phyloP scores from a whole-genome alignment of 2,113 vertebrate species.

The Ictidomys tridecemlineatus region DNA sequence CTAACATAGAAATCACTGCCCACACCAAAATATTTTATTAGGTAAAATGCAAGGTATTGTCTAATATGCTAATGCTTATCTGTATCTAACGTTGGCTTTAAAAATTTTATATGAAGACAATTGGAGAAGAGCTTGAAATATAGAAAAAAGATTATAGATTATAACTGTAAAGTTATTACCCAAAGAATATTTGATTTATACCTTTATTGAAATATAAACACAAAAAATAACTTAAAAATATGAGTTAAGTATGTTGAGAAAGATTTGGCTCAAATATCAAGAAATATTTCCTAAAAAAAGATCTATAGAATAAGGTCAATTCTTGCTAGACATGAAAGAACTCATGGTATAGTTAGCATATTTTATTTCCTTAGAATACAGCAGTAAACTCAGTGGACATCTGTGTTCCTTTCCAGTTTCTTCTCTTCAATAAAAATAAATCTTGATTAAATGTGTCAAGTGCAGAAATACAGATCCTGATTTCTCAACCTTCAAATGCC shows the following conservation, averaged over 20 bases:
- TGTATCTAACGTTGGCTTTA: neutral
- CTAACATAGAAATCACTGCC: neutral
- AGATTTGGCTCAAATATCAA: conserved; percentile 14
- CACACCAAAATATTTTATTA: neutral
- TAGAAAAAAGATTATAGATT: neutral
- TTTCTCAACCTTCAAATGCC: neutral
- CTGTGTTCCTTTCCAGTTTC: conserved; percentile 17
- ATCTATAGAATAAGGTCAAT: neutral
- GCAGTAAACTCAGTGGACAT: neutral
- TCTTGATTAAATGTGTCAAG: conserved; percentile 27
- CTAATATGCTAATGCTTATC: neutral
- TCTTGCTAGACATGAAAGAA: neutral
- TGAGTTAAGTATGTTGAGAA: neutral
- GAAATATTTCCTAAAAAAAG: conserved; percentile 31
- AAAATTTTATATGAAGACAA: conserved; percentile 7
- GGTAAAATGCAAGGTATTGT: neutral
- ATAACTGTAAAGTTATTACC: neutral
- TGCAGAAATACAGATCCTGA: neutral
- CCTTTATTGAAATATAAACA: conserved; percentile 2
- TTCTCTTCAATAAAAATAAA: conserved; percentile 51
- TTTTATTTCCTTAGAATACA: neutral
- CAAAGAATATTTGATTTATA: neutral
- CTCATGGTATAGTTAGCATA: neutral
- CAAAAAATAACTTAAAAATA: neutral
- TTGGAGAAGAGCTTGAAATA: neutral